A percentile compares a stretch with the other conserved stretches of the same genome.
phyloP scores from a whole-genome alignment of 1,140 invertebrate genomes.

The Chironomus striatipennis region DNA sequence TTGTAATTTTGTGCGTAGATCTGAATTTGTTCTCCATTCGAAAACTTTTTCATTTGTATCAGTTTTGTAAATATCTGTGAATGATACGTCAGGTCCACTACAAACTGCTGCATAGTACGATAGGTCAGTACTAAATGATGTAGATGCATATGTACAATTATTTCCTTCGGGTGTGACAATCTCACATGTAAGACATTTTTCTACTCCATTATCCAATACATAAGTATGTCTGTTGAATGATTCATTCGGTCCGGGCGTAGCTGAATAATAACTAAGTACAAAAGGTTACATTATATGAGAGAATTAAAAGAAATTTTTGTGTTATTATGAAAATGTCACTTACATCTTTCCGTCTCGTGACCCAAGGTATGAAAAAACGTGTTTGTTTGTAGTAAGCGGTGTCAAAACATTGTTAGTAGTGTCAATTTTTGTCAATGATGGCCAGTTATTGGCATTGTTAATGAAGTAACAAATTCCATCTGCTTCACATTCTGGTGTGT shows the following conservation, averaged over 20 bases:
- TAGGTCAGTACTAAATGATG: constrained; percentile 56
- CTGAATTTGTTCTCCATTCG: constrained; percentile 57
- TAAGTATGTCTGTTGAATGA: constrained; percentile 33
- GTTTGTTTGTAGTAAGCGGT: constrained; percentile 33
- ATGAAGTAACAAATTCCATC: constrained; percentile 32
- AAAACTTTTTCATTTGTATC: constrained; percentile 24
- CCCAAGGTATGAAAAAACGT: constrained; percentile 35
- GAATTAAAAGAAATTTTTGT: not conserved
- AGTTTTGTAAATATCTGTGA: constrained; percentile 33
- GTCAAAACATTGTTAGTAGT: constrained; percentile 29
- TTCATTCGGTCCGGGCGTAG: constrained; percentile 29
- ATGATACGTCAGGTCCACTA: constrained; percentile 47
- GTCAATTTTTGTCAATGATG: constrained; percentile 36
- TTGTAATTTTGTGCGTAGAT: constrained; percentile 46
- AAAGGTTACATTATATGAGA: not conserved
- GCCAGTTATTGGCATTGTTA: constrained; percentile 37
- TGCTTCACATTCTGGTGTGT: constrained; percentile 32
- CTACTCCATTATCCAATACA: constrained; percentile 29
- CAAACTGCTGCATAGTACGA: constrained; percentile 65
- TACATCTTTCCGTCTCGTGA: constrained; percentile 33
- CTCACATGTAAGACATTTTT: constrained; percentile 43
- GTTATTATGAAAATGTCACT: constrained; percentile 29
- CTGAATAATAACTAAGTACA: constrained; percentile 34
- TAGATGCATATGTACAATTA: constrained; percentile 41
- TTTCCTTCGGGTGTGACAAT: constrained; percentile 39